Conservation (phyloP, 1,140 invertebrate species). For the Ooceraea biroi region DNA sequence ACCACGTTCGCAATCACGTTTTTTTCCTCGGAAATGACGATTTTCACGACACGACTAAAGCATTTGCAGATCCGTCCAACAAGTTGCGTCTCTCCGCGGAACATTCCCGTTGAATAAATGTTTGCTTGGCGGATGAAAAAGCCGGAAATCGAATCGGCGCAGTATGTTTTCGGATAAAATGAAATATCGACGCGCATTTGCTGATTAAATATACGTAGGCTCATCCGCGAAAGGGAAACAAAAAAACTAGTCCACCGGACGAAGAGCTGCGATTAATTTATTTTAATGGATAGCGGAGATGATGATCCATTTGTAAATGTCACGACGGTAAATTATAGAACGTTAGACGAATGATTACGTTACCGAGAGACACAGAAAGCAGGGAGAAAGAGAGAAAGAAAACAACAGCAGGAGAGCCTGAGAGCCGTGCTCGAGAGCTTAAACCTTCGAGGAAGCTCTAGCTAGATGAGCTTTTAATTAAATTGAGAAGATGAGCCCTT, state of each 20-base stretch:
- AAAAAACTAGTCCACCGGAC: neutral
- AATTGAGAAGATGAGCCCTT: constrained; percentile 57
- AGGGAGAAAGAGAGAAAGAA: neutral
- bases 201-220: constrained; percentile 56
- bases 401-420: constrained; percentile 27
- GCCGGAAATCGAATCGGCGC: constrained; percentile 39
- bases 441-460: constrained; percentile 52
- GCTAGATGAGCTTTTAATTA: constrained; percentile 61
- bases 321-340: constrained; percentile 7
- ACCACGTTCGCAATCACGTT: neutral
- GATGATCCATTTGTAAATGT: constrained; percentile 26
- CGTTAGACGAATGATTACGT: constrained; percentile 20
- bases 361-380: constrained; percentile 11
- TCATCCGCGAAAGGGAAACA: neutral
- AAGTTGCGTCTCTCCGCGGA: constrained; percentile 12
- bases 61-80: neutral
- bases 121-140: constrained; percentile 38
- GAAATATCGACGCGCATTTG: constrained; percentile 57
- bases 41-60: neutral
- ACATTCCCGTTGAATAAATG: constrained; percentile 33
- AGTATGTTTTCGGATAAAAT: constrained; percentile 48
- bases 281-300: constrained; percentile 28
- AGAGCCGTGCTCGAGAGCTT: constrained; percentile 18
- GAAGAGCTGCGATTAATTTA: constrained; percentile 36
- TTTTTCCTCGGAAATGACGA: neutral